Percentiles rank a stretch among this genome's conserved stretches.
Evolutionary conservation across 2,113 vertebrate species (phyloP).

Genomic region (Ophthalmolycus amberensis): DNA sequence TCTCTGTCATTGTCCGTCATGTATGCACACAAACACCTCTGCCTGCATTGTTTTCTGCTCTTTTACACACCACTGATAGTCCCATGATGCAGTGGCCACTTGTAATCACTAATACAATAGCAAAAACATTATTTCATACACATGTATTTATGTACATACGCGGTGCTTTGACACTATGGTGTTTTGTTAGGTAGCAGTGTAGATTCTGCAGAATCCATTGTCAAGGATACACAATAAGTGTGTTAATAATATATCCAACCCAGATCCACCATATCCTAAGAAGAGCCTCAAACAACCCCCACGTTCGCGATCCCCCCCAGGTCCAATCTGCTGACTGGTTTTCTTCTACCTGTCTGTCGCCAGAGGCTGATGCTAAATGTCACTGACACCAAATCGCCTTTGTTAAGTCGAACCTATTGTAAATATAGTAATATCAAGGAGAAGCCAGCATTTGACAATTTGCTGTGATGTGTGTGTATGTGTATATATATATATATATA

Average conservation of each 20-base stretch:
- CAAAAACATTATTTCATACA: neutral
- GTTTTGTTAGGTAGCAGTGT: neutral
- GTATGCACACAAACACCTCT: slow-evolving; percentile 57
- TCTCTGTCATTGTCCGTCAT: slow-evolving; percentile 64
- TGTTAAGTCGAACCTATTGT: slow-evolving; percentile 77
- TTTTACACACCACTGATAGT: slow-evolving; percentile 24
- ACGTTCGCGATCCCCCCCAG: slow-evolving; percentile 29
- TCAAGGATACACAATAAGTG: slow-evolving; percentile 6
- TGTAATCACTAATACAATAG: slow-evolving; percentile 13
- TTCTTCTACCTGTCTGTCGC: slow-evolving; percentile 91
- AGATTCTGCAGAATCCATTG: slow-evolving; percentile 15
- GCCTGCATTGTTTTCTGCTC: slow-evolving; percentile 46
- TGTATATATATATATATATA: slow-evolving; percentile 8
- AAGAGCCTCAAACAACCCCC: slow-evolving; percentile 39
- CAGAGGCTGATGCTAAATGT: slow-evolving; percentile 95
- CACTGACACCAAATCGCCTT: slow-evolving; percentile 86
- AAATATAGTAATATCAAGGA: slow-evolving; percentile 61
- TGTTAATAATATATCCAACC: slow-evolving; percentile 35
- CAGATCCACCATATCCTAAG: slow-evolving; percentile 21
- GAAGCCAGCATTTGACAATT: slow-evolving; percentile 50
- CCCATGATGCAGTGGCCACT: neutral
- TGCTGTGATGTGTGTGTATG: slow-evolving; percentile 33
- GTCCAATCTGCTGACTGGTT: slow-evolving; percentile 92
- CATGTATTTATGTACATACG: slow-evolving; percentile 1
- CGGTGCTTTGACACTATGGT: neutral